Percentiles rank a stretch among this genome's conserved stretches.
Conservation (phyloP, 64 coral and sea anemone species). For the Pachyseris speciosa region DNA sequence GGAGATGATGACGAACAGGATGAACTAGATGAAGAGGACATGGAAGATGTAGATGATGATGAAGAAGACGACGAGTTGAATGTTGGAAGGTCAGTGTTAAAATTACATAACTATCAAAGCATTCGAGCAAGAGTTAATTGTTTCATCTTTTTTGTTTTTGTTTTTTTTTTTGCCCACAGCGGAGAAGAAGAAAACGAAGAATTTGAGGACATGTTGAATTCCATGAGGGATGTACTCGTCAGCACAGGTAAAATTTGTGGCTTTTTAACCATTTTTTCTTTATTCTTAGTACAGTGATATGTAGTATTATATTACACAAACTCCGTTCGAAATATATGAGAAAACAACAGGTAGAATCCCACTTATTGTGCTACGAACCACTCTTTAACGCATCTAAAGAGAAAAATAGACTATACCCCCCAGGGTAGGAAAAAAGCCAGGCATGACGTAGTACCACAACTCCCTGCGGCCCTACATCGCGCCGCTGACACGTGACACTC, state of each 20-base stretch:
- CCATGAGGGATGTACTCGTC: constrained; percentile 91
- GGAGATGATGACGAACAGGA: constrained; percentile 32
- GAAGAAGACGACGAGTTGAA: constrained; percentile 42
- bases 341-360: too few species aligned
- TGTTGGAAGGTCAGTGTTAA: constrained; percentile 33
- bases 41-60: constrained; percentile 32
- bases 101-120: background rate
- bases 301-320: too few species aligned
- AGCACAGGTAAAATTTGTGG: constrained; percentile 55
- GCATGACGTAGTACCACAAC: too few species aligned
- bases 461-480: too few species aligned
- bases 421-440: too few species aligned
- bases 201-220: constrained; percentile 89
- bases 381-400: too few species aligned
- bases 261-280: background rate
- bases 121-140: background rate
- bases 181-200: constrained; percentile 86
- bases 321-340: too few species aligned
- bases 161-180: background rate
- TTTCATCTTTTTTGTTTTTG: background rate
- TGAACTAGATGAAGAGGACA: constrained; percentile 29
- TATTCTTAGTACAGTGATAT: too few species aligned
- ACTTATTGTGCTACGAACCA: too few species aligned
- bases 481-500: too few species aligned
- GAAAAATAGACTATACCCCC: too few species aligned